Percentiles rank a stretch among this genome's conserved stretches.
Conservation (phyloP, 2,888 invertebrate species). For the Tribolium freemani region DNA sequence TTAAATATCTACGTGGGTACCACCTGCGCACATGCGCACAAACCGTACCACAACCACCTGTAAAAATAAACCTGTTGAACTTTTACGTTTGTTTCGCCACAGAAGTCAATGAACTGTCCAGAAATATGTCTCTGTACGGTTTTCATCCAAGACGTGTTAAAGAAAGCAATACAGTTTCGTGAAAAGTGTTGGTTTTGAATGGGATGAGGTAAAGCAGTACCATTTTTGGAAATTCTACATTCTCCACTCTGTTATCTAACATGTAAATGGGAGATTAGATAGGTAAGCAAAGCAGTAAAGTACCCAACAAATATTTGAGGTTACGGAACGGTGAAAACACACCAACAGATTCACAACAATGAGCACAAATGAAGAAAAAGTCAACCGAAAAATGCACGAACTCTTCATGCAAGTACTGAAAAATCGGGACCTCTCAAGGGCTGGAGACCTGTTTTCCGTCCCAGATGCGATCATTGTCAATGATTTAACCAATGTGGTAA, state of each 20-base stretch:
- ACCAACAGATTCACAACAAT: slow-evolving; percentile 30
- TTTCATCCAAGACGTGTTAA: slow-evolving; percentile 22
- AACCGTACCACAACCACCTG: slow-evolving; percentile 34
- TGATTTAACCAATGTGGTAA: slow-evolving; percentile 87
- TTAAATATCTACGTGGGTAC: neutral
- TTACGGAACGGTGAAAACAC: neutral
- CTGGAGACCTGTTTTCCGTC: slow-evolving; percentile 92
- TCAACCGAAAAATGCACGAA: slow-evolving; percentile 82
- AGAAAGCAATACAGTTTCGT: slow-evolving; percentile 7
- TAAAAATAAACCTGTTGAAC: slow-evolving; percentile 43
- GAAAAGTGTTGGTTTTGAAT: neutral
- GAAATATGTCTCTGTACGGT: slow-evolving; percentile 37
- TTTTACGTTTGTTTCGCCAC: slow-evolving; percentile 39
- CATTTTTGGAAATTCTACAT: neutral
- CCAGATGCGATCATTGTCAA: slow-evolving; percentile 88
- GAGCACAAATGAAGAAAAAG: slow-evolving; percentile 55
- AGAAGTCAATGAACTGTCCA: slow-evolving; percentile 45
- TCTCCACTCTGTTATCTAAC: slow-evolving; percentile 7
- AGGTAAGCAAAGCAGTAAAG: slow-evolving; percentile 17
- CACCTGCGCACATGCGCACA: slow-evolving; percentile 24
- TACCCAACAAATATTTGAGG: slow-evolving; percentile 13
- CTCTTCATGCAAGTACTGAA: slow-evolving; percentile 91
- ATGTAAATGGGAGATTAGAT: slow-evolving; percentile 32
- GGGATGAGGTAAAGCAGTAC: slow-evolving; percentile 8
- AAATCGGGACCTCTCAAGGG: slow-evolving; percentile 89